Conservation (phyloP, 2,797 vertebrate species). For the Paedocypris micromegethes region DNA sequence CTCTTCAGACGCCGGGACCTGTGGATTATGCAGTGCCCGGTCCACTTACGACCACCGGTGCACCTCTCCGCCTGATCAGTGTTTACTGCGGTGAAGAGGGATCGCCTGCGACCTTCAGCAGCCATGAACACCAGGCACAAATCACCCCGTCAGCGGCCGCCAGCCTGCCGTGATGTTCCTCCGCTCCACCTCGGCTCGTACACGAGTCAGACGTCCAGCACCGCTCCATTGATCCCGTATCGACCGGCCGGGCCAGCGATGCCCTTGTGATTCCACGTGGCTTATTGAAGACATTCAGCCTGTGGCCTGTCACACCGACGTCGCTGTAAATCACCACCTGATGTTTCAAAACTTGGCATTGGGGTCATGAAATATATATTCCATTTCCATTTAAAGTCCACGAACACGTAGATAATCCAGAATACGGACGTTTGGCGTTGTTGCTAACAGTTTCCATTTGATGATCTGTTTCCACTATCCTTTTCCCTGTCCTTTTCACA, state of each 20-base stretch:
- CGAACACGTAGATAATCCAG: no score
- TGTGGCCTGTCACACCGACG: slow-evolving; percentile 44
- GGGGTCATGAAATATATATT: no score
- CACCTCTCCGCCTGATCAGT: no score
- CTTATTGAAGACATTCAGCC: slow-evolving; percentile 68
- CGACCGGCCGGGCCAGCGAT: slow-evolving; percentile 64
- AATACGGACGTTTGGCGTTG: not conserved
- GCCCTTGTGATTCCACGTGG: slow-evolving; percentile 59
- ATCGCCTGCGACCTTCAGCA: slow-evolving; percentile 19
- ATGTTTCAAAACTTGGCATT: not conserved
- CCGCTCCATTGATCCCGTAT: slow-evolving; percentile 67
- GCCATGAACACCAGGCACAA: slow-evolving; percentile 7
- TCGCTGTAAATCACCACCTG: slow-evolving; percentile 39
- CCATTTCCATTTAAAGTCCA: no score
- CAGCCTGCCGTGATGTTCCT: no score
- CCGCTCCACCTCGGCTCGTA: no score
- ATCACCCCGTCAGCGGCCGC: not conserved
- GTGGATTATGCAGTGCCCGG: not conserved
- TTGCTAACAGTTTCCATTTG: not conserved
- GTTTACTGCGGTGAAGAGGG: no score
- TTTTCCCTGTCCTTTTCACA: slow-evolving; percentile 31
- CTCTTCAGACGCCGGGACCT: slow-evolving; percentile 1
- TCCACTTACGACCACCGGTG: no score
- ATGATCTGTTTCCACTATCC: slow-evolving; percentile 6
- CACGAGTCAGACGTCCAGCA: slow-evolving; percentile 43